Conservation (phyloP, 2,888 invertebrate species). For the Linnaemya vulpina region DNA sequence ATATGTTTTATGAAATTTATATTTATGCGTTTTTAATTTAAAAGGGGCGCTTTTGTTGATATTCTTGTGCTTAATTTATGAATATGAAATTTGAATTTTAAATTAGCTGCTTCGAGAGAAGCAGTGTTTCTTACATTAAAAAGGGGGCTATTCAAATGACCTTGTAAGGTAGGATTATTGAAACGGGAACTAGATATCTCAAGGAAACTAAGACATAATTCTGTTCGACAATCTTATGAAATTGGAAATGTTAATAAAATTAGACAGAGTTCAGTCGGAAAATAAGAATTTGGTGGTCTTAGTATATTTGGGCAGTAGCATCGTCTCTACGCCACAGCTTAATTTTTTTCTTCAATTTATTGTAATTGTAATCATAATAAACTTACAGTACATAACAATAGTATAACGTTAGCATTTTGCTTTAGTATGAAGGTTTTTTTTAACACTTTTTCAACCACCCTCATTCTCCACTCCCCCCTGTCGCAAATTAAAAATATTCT, state of each 20-base stretch:
- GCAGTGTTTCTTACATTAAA: background rate
- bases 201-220: background rate
- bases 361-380: too few species aligned
- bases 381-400: too few species aligned
- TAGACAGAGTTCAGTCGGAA: background rate
- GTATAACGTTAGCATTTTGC: too few species aligned
- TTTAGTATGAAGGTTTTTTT: too few species aligned
- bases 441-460: too few species aligned
- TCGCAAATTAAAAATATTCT: too few species aligned
- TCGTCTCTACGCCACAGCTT: too few species aligned
- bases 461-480: too few species aligned
- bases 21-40: slow-evolving; percentile 65
- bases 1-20: slow-evolving; percentile 47
- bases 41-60: slow-evolving; percentile 1
- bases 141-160: slow-evolving; percentile 30
- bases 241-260: background rate
- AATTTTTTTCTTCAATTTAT: too few species aligned
- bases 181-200: background rate
- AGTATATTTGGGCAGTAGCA: background rate
- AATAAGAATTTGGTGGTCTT: background rate
- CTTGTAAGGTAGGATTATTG: slow-evolving; percentile 32
- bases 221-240: background rate
- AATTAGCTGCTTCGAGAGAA: slow-evolving; percentile 56
- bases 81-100: slow-evolving; percentile 60
- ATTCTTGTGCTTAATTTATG: slow-evolving; percentile 44